Evolutionary conservation across 2,888 invertebrate genomes (phyloP), one percentile per base, ranked within the genome.

Genomic region (Synanthedon formicaeformis): DNA sequence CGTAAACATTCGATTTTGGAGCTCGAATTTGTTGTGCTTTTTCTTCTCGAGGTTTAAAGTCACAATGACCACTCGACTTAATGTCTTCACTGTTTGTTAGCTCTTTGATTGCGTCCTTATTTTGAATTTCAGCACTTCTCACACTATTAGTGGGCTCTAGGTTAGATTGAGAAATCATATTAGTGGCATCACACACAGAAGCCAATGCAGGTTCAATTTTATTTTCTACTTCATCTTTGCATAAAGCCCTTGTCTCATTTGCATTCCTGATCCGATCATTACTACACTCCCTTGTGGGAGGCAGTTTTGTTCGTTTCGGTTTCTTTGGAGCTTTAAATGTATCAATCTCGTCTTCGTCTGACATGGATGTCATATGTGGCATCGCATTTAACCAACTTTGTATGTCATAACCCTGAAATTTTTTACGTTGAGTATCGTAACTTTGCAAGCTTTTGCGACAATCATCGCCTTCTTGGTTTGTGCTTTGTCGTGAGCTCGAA

Each of bases 1-100:
- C 54, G 48, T 58, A 58, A 3, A 58, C 53, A 45, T 45, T 45
- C 4, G 48, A 53, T 55, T 10, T 48, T 41, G 3, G n/a, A 41
- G 13, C 27, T 23, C 0, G 10, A n/a, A 45, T 14, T 45, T n/a
- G 2, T 34, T 34, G 34, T 34, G 34, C 34, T 6, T 34, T 34
- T 34, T 34, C 34, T 34, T 34, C 34, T 34, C 34, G 34, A 34
- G 34, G 34, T 34, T 34, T 34, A 1, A 34, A 34, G 10, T 34
- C 34, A 34, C 34, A 34, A 34, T 34, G 10, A 4, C 10, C n/a
- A 23, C 2, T 3, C 40, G 4, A 23, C 27, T 40, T 3, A 1
- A 4, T 13, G 13, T 27, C 8, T 10, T n/a, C 14, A 41, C 6
- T 45, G 4, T 10, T 1, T 23, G 13, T 14, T 41, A 14, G 2